phyloP scores from a whole-genome alignment of 1,140 invertebrate species.

The Theocolax elegans region DNA sequence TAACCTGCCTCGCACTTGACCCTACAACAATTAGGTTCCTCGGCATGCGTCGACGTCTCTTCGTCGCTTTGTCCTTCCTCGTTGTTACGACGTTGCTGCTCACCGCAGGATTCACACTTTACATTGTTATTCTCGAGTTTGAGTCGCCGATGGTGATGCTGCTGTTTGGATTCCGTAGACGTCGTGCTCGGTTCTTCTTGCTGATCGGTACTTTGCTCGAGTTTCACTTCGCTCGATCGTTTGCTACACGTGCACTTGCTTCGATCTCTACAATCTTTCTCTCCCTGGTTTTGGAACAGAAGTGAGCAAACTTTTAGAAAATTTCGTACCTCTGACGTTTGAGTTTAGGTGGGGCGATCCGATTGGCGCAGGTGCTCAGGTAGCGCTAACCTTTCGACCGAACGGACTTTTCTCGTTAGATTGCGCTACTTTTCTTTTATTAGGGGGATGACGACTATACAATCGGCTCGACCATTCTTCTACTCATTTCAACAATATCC shows the following conservation, averaged over 20 bases:
- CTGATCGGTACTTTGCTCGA: constrained; percentile 59
- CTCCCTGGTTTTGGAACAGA: constrained; percentile 47
- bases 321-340: too few relatives aligned
- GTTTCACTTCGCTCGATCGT: constrained; percentile 58
- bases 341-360: too few relatives aligned
- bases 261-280: constrained; percentile 54
- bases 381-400: too few relatives aligned
- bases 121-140: constrained; percentile 65
- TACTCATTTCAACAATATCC: too few relatives aligned
- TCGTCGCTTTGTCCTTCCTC: constrained; percentile 42
- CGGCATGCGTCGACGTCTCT: constrained; percentile 38
- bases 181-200: neutral
- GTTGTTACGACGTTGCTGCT: neutral
- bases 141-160: constrained; percentile 48
- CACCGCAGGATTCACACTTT: constrained; percentile 63
- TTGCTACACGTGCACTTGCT: constrained; percentile 47
- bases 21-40: neutral
- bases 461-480: too few relatives aligned
- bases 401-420: too few relatives aligned
- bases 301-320: neutral
- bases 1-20: constrained; percentile 65
- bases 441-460: too few relatives aligned
- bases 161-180: neutral
- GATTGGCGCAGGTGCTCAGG: too few relatives aligned
- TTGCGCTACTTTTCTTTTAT: too few relatives aligned